These are phyloP conservation scores for Phoxinus phoxinus DNA, from an alignment of 2,113 vertebrate species.

Conservation along the genomic window DNA sequence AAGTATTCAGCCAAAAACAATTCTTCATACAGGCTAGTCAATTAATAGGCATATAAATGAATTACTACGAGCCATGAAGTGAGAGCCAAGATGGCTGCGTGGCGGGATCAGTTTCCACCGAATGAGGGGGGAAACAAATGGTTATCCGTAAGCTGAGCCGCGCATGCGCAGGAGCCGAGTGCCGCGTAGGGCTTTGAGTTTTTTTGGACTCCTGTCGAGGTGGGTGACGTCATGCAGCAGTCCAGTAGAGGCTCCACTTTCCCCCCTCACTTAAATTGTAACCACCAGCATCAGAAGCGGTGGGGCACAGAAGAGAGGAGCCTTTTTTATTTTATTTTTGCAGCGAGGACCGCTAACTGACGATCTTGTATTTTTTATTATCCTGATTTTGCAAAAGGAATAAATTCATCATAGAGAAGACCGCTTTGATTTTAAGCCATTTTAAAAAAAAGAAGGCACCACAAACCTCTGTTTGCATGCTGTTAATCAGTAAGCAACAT, in stretches of 20 bases:
- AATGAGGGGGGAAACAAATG: neutral
- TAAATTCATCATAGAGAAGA: constrained; percentile 44
- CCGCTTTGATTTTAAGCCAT: constrained; percentile 19
- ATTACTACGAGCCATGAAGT: neutral
- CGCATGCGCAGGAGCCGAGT: constrained; percentile 30
- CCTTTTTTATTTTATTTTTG: constrained; percentile 59
- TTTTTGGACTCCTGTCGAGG: constrained; percentile 48
- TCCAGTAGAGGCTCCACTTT: constrained; percentile 61
- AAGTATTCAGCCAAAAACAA: neutral
- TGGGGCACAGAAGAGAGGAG: constrained; percentile 54
- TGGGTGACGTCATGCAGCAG: constrained; percentile 73
- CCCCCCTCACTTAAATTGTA: constrained; percentile 69
- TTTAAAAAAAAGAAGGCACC: neutral
- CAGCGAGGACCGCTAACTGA: constrained; percentile 52
- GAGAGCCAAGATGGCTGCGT: constrained; percentile 54
- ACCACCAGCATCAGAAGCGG: constrained; percentile 65
- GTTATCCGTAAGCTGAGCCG: neutral
- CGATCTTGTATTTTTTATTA: constrained; percentile 3
- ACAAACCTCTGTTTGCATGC: constrained; percentile 16
- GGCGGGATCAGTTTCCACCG: constrained; percentile 12
- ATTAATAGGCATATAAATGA: neutral
- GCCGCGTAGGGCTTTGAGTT: constrained; percentile 59
- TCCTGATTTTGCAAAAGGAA: constrained; percentile 56
- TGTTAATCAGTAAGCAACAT: constrained; percentile 45
- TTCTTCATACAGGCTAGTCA: neutral